A percentile compares a stretch with the other conserved stretches of the same genome.
These are phyloP conservation scores for Agrochola litura DNA, from an alignment of 2,888 invertebrate genomes.

Conservation along the genomic window DNA sequence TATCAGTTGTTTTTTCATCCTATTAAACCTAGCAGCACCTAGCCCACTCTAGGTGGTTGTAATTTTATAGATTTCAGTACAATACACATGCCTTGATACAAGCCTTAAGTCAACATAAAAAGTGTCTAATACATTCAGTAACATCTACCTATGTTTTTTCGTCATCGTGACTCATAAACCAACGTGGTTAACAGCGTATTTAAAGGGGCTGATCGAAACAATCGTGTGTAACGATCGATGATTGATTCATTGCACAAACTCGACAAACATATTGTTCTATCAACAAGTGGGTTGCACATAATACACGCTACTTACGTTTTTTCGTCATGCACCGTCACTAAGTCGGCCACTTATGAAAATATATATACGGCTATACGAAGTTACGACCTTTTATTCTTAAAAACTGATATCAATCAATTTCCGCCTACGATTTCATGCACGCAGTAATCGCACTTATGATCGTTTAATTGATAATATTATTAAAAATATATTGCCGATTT, in stretches of 20 bases:
- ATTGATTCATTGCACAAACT: constrained; percentile 60
- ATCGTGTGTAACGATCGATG: constrained; percentile 54
- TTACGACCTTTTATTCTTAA: constrained; percentile 31
- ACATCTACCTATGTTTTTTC: constrained; percentile 5
- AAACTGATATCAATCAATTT: constrained; percentile 48
- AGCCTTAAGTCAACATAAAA: not conserved
- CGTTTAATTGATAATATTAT: constrained; percentile 22
- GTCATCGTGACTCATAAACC: constrained; percentile 42
- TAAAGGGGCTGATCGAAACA: constrained; percentile 48
- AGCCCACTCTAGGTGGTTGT: not conserved
- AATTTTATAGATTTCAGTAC: not conserved
- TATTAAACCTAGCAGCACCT: not conserved
- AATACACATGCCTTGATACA: not conserved
- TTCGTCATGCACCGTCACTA: constrained; percentile 16
- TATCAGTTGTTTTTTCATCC: not conserved
- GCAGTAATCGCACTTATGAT: constrained; percentile 9
- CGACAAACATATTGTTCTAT: constrained; percentile 51
- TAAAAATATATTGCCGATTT: constrained; percentile 18
- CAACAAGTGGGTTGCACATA: constrained; percentile 51
- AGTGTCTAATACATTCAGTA: not conserved
- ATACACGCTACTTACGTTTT: constrained; percentile 28
- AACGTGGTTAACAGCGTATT: constrained; percentile 48
- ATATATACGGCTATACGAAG: not conserved
- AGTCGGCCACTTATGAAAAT: constrained; percentile 37
- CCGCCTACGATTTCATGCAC: constrained; percentile 24